Evolutionary conservation across 1,140 invertebrate species (phyloP), one percentile per base, ranked within the genome.

Genomic region (Aphis gossypii): DNA sequence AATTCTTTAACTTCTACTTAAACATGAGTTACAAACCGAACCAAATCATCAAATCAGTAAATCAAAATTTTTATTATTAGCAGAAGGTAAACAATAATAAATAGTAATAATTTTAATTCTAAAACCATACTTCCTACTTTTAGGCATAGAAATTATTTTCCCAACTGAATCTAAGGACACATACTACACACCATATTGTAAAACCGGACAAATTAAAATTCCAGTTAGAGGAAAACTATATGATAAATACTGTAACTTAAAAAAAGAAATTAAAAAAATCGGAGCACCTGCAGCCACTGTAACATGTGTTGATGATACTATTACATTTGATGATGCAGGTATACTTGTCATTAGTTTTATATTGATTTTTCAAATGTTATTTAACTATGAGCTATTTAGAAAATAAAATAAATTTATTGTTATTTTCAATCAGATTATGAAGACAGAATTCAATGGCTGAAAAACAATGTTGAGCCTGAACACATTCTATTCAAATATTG

Each of bases 131-230:
- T 23, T 56, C 54, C 54, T 23, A 56, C 5, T 21, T 56, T 56
- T 56, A 56, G 54, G 54, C 54, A 56, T 56, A 56, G 54, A 56
- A 56, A 23, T 56, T 21, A 23, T 56, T 56, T 56, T 56, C 54
- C 54, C 54, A 23, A 56, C 54, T 82, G 76, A 82, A 82, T 82
- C 76, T 35, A 82, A 82, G 35, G 68, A 76, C 25, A 76, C 68
- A 76, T 76, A 76, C n/a, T 76, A 76, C n/a, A 76, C 68, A n/a
- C 68, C 68, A n/a, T 76, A 76, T 76, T n/a, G n/a, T 9, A 76
- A 11, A n/a, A n/a, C 25, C 3, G 76, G n/a, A 82, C n/a, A 82
- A 35, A 82, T 82, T 5, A 11, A 35, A 82, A 35, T 38, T 82
- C 76, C 76, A 82, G 20, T 35, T 82, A 82, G 76, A 82, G 76